Conservation (phyloP, 2,797 vertebrate genomes). For the Tinamus major region DNA sequence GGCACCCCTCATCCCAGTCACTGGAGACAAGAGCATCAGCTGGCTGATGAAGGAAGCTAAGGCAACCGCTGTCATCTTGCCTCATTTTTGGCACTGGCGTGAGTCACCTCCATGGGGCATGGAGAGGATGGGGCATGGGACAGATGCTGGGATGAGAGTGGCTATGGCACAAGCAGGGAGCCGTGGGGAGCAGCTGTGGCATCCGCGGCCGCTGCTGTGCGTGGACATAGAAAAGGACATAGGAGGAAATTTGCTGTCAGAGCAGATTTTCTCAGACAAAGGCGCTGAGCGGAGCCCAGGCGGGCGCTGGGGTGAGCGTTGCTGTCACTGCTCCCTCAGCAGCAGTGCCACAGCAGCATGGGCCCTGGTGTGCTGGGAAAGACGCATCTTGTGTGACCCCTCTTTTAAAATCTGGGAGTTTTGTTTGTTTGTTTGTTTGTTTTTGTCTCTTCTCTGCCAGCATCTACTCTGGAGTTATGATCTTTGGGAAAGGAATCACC, state of each 20-base stretch:
- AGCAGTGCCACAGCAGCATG: not conserved
- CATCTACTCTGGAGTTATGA: not conserved
- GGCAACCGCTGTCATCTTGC: not conserved
- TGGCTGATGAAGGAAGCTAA: not conserved
- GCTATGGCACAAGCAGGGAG: not conserved
- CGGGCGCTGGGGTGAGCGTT: not conserved
- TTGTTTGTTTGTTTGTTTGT: no score
- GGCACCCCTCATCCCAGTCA: not conserved
- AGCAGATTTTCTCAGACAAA: not conserved
- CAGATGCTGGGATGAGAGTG: not conserved
- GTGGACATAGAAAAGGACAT: not conserved
- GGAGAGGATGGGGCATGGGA: not conserved
- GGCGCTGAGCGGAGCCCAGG: not conserved
- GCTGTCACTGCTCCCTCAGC: accelerated
- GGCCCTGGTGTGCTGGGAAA: not conserved
- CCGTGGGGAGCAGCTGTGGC: accelerated
- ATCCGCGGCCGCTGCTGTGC: not conserved
- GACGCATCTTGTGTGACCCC: not conserved
- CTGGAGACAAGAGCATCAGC: not conserved
- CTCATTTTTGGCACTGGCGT: not conserved
- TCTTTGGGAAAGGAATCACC: not conserved
- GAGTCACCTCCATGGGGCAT: not conserved
- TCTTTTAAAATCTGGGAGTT: not conserved
- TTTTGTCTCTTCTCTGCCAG: not conserved
- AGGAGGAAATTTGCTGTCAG: not conserved